A percentile compares a stretch with the other conserved stretches of the same genome.
Evolutionary conservation across 2,888 invertebrate species (phyloP).

Genomic region (Drosophila sordidula): DNA sequence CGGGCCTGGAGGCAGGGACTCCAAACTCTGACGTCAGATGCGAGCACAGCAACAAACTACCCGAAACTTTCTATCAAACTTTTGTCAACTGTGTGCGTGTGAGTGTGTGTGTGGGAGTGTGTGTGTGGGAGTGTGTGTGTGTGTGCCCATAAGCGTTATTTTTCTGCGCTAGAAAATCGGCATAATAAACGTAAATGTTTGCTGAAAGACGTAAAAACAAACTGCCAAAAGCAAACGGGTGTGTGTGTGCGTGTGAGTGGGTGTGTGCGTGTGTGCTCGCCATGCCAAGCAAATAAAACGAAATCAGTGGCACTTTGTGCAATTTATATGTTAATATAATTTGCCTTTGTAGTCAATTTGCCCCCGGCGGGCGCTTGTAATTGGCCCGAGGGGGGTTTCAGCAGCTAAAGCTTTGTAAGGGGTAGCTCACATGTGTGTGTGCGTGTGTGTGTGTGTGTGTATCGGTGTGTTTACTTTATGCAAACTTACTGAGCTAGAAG

Average conservation of each 20-base stretch:
- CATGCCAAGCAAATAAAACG: conserved; percentile 59
- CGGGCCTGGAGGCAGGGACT: conserved; percentile 5
- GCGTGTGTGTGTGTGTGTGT: conserved; percentile 2
- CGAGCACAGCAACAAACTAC: conserved; percentile 44
- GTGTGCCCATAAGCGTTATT: conserved; percentile 75
- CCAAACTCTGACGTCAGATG: conserved; percentile 53
- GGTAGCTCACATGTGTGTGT: conserved; percentile 1
- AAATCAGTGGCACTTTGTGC: conserved; percentile 78
- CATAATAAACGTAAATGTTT: conserved; percentile 81
- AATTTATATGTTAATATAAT: conserved; percentile 81
- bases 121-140: conserved; percentile 30
- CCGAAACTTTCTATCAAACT: conserved; percentile 41
- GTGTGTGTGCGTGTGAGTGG: conserved; percentile 1
- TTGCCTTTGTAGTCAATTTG: conserved; percentile 72
- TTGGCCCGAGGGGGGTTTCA: conserved; percentile 43
- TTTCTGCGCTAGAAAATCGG: conserved; percentile 82
- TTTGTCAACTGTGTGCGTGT: conserved; percentile 26
- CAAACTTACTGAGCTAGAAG: conserved; percentile 70
- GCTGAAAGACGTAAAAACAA: conserved; percentile 73
- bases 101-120: conserved; percentile 15
- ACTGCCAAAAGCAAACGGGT: conserved; percentile 45
- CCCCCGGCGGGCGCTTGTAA: conserved; percentile 50
- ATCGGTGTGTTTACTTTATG: conserved; percentile 17
- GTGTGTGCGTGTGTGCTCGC: conserved; percentile 19
- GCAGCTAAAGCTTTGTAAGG: conserved; percentile 9